A percentile compares a stretch with the other conserved stretches of the same genome.
Conservation (phyloP, 53 echinoderm and acorn worm genomes). For the Hippasteria phrygiana region DNA sequence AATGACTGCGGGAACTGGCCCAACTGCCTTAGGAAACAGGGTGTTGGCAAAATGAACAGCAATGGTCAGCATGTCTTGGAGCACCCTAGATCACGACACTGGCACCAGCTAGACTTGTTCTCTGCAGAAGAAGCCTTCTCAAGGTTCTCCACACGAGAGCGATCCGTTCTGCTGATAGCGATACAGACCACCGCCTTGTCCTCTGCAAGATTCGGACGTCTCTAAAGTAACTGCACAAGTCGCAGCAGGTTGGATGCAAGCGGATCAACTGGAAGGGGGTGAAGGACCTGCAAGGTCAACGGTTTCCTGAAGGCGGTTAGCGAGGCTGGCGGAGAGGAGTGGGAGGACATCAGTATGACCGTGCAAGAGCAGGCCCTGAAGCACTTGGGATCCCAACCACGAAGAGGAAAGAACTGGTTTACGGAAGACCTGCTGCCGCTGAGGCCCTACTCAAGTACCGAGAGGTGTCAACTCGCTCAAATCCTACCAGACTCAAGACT, state of each 20-base stretch:
- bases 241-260: slow-evolving; percentile 16
- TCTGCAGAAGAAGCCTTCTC: slow-evolving; percentile 31
- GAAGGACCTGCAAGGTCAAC: background rate
- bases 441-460: too few species aligned
- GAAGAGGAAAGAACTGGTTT: too few species aligned
- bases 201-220: slow-evolving; percentile 28
- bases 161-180: background rate
- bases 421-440: too few species aligned
- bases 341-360: background rate
- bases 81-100: slow-evolving; percentile 71
- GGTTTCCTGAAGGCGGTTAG: background rate
- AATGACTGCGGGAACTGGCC: slow-evolving; percentile 7
- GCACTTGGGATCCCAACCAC: background rate
- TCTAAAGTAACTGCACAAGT: slow-evolving; percentile 50
- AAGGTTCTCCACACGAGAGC: background rate
- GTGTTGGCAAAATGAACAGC: slow-evolving; percentile 9
- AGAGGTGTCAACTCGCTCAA: background rate
- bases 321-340: background rate
- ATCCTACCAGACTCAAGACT: background rate
- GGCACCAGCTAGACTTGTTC: slow-evolving; percentile 70
- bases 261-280: background rate
- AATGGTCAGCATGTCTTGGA: slow-evolving; percentile 49
- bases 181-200: slow-evolving; percentile 70
- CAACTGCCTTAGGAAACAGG: background rate
- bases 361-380: background rate